A percentile compares a stretch with the other conserved stretches of the same genome.
Conservation (phyloP, 2,888 invertebrate genomes). For the Abrostola tripartita region DNA sequence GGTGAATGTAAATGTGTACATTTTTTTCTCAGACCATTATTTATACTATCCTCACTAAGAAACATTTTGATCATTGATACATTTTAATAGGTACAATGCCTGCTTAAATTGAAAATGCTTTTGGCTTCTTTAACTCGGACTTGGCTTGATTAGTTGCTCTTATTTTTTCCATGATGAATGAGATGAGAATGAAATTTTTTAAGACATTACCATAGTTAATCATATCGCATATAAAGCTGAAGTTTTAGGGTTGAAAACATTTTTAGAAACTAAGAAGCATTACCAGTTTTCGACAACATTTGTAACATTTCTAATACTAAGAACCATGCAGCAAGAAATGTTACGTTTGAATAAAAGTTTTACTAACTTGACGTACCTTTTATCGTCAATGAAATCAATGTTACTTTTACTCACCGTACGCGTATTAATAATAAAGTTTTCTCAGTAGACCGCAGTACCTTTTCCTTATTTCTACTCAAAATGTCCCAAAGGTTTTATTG, state of each 20-base stretch:
- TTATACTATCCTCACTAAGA: constrained; percentile 50
- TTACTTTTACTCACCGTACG: constrained; percentile 13
- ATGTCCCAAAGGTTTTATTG: constrained; percentile 70
- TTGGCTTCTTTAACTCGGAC: neutral
- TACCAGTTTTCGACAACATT: no score
- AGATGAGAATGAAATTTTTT: no score
- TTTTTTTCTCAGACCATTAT: constrained; percentile 71
- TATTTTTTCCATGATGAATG: neutral
- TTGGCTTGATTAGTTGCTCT: constrained; percentile 1
- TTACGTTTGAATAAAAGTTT: neutral
- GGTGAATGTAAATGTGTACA: constrained; percentile 68
- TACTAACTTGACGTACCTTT: neutral
- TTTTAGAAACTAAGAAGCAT: no score
- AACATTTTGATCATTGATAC: constrained; percentile 50
- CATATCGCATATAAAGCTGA: no score
- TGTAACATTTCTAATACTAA: no score
- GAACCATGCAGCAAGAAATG: no score
- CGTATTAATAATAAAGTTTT: constrained; percentile 44
- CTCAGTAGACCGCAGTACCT: constrained; percentile 38
- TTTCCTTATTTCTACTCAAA: constrained; percentile 48
- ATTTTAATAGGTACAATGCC: constrained; percentile 41
- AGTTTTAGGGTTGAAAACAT: no score
- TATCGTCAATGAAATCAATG: neutral
- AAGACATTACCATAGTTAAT: no score
- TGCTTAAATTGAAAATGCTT: constrained; percentile 33